Conservation (phyloP, 2,888 invertebrate genomes). For the Drosophila picticornis region DNA sequence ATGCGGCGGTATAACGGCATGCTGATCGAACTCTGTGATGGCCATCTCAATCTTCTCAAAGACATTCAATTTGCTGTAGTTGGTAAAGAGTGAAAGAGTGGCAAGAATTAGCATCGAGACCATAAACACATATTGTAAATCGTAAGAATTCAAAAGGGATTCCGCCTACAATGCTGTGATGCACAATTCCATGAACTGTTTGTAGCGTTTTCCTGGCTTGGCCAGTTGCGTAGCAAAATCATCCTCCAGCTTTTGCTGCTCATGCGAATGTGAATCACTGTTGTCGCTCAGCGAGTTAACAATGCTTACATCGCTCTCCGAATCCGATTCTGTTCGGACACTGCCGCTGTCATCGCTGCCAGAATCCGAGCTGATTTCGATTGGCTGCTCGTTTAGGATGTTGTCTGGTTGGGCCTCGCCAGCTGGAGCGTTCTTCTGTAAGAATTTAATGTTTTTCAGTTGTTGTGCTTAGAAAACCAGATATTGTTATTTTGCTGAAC, state of each 20-base stretch:
- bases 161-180: conserved; percentile 49
- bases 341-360: conserved; percentile 18
- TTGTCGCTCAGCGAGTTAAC: conserved; percentile 22
- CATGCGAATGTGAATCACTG: conserved; percentile 18
- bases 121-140: not conserved
- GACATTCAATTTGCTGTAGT: conserved; percentile 44
- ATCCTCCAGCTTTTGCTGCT: conserved; percentile 21
- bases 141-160: too few species aligned
- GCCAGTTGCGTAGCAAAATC: conserved; percentile 25
- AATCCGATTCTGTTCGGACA: conserved; percentile 2
- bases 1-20: conserved; percentile 42
- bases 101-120: not conserved
- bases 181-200: conserved; percentile 39
- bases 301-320: conserved; percentile 22
- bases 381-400: conserved; percentile 43
- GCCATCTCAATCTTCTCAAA: conserved; percentile 44
- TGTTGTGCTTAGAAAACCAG: not conserved
- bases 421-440: conserved; percentile 38
- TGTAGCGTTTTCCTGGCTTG: conserved; percentile 27
- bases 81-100: not conserved
- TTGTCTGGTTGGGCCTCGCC: conserved; percentile 24
- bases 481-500: not conserved
- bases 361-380: conserved; percentile 52
- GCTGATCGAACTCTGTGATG: conserved; percentile 20
- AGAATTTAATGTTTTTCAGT: not conserved